These are phyloP conservation scores for Okapia johnstoni DNA, from an alignment of 2,113 vertebrate species.

Conservation along the genomic window DNA sequence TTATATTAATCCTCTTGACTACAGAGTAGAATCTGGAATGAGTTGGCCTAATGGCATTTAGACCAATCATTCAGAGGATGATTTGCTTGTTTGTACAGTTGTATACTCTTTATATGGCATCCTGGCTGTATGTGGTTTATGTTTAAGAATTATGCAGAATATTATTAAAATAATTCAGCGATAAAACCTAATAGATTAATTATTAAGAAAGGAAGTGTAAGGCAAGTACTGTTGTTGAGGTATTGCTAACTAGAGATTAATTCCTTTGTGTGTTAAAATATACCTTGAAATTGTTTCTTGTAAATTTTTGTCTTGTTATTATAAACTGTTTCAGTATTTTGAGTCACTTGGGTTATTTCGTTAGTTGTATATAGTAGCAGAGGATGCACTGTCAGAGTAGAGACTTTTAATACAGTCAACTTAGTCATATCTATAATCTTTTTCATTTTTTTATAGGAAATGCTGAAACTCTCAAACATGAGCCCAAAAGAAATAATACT, in stretches of 20 bases:
- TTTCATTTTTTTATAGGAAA: conserved; percentile 84
- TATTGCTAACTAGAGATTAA: conserved; percentile 15
- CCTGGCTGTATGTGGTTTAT: conserved; percentile 23
- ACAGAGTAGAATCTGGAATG: neutral
- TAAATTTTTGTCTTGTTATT: conserved; percentile 20
- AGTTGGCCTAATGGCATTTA: neutral
- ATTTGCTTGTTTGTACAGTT: neutral
- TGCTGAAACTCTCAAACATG: conserved; percentile 93
- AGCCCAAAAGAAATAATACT: conserved; percentile 89
- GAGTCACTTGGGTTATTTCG: conserved; percentile 15
- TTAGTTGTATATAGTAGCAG: neutral
- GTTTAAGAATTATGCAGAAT: conserved; percentile 37
- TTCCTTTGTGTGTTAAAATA: conserved; percentile 41
- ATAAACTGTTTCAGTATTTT: neutral
- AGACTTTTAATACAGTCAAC: conserved; percentile 23
- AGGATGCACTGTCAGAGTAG: neutral
- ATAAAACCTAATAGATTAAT: conserved; percentile 4
- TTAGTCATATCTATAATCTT: conserved; percentile 2
- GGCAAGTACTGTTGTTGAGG: neutral
- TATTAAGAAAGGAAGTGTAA: conserved; percentile 4
- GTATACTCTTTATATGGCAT: neutral
- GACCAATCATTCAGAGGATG: neutral
- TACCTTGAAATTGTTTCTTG: conserved; percentile 33
- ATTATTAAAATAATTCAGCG: conserved; percentile 21
- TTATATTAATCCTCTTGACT: neutral